A percentile compares a stretch with the other conserved stretches of the same genome.
Evolutionary conservation across 2,888 invertebrate genomes (phyloP).

Genomic region (Hetaerina titia): DNA sequence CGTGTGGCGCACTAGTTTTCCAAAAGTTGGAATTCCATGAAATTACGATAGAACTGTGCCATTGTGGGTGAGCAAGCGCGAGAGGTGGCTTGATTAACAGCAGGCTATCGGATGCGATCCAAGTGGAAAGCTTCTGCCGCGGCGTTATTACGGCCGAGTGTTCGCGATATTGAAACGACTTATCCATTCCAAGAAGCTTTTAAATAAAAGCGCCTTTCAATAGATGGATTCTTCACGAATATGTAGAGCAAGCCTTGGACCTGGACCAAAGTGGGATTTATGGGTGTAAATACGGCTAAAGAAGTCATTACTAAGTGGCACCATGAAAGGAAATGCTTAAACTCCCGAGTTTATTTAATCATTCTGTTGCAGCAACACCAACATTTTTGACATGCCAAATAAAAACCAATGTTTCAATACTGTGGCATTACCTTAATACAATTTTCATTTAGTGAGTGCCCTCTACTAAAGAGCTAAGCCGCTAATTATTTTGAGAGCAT

Average conservation of each 20-base stretch:
- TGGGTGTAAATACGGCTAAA: neutral
- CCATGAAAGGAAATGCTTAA: neutral
- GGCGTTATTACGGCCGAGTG: neutral
- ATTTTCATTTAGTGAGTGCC: too few species aligned
- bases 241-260: neutral
- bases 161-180: neutral
- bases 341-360: too few species aligned
- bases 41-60: neutral
- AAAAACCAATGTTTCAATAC: too few species aligned
- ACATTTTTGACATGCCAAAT: too few species aligned
- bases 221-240: neutral
- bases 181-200: neutral
- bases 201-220: neutral
- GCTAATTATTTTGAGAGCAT: too few species aligned
- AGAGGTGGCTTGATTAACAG: conserved; percentile 23
- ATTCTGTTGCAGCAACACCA: too few species aligned
- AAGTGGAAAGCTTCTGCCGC: neutral
- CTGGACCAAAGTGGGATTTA: neutral
- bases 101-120: neutral
- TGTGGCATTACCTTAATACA: too few species aligned
- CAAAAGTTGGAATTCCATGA: neutral
- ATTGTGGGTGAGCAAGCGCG: neutral
- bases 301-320: neutral
- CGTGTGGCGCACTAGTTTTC: neutral
- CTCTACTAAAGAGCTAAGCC: too few species aligned